Evolutionary conservation across 2,113 vertebrate species (phyloP).

Genomic region (Mus pahari): DNA sequence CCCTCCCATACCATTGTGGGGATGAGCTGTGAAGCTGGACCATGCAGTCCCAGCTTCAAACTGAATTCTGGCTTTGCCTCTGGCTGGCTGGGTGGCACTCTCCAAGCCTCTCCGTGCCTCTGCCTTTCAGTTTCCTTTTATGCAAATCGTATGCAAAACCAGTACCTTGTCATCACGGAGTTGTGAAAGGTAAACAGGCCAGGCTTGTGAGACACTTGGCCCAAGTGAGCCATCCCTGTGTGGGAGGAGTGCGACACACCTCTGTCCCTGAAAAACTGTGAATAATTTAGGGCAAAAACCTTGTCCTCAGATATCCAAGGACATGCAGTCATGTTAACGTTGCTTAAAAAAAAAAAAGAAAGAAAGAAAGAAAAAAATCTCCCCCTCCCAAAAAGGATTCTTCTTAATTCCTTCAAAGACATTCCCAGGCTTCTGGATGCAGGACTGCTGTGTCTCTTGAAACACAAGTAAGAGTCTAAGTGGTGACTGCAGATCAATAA

Average conservation of each 20-base stretch:
- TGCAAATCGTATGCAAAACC: slow-evolving; percentile 74
- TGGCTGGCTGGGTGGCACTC: neutral
- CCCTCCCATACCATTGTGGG: neutral
- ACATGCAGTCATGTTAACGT: neutral
- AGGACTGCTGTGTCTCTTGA: accelerated
- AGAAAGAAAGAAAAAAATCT: neutral
- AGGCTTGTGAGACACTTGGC: slow-evolving; percentile 64
- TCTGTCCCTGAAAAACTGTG: neutral
- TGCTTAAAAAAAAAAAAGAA: neutral
- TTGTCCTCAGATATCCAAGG: neutral
- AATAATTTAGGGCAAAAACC: slow-evolving; percentile 46
- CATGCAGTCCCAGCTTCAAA: accelerated
- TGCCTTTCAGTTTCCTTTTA: slow-evolving; percentile 66
- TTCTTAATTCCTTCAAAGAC: slow-evolving; percentile 3
- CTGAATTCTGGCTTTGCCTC: neutral
- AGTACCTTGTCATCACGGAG: neutral
- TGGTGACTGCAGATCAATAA: neutral
- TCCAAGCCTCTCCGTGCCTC: neutral
- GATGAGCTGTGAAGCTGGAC: neutral
- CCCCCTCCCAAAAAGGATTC: neutral
- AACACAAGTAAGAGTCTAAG: neutral
- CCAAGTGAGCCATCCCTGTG: neutral
- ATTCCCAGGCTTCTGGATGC: neutral
- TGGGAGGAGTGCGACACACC: neutral
- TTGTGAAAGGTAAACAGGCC: slow-evolving; percentile 72